These are phyloP conservation scores for Torymus auratus DNA, from an alignment of 2,888 invertebrate species.

Conservation along the genomic window DNA sequence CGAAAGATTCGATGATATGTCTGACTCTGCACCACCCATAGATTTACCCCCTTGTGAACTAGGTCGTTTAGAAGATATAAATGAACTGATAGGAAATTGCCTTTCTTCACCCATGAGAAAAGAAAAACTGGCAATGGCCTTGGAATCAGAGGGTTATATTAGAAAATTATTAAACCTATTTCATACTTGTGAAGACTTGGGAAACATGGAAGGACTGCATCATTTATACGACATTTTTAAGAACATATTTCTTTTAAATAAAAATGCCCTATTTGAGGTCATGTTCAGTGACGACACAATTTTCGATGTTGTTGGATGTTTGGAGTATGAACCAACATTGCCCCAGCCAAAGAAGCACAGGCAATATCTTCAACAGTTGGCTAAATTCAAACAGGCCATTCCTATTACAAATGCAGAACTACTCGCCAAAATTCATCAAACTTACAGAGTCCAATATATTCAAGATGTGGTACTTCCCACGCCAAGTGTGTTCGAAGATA, in stretches of 20 bases:
- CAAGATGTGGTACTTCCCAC: slow-evolving; percentile 99
- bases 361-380: slow-evolving; percentile 95
- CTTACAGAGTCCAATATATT: slow-evolving; percentile 99
- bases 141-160: slow-evolving; percentile 97
- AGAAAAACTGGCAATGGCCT: slow-evolving; percentile 94
- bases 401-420: slow-evolving; percentile 97
- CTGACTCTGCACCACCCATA: slow-evolving; percentile 94
- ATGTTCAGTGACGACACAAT: slow-evolving; percentile 98
- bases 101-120: slow-evolving; percentile 92
- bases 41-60: slow-evolving; percentile 97
- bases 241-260: slow-evolving; percentile 98
- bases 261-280: slow-evolving; percentile 96
- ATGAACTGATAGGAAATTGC: slow-evolving; percentile 92
- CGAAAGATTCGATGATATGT: slow-evolving; percentile 97
- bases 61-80: slow-evolving; percentile 94
- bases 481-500: slow-evolving; percentile 99
- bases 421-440: slow-evolving; percentile 98
- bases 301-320: slow-evolving; percentile 98
- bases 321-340: slow-evolving; percentile 96
- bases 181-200: slow-evolving; percentile 97
- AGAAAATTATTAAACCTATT: slow-evolving; percentile 96
- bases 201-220: slow-evolving; percentile 95
- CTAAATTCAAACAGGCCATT: slow-evolving; percentile 94
- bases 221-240: slow-evolving; percentile 98
- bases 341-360: slow-evolving; percentile 94